Percentiles rank a stretch among this genome's conserved stretches.
Evolutionary conservation across 2,888 invertebrate genomes (phyloP).

Genomic region (Drosophila robusta): DNA sequence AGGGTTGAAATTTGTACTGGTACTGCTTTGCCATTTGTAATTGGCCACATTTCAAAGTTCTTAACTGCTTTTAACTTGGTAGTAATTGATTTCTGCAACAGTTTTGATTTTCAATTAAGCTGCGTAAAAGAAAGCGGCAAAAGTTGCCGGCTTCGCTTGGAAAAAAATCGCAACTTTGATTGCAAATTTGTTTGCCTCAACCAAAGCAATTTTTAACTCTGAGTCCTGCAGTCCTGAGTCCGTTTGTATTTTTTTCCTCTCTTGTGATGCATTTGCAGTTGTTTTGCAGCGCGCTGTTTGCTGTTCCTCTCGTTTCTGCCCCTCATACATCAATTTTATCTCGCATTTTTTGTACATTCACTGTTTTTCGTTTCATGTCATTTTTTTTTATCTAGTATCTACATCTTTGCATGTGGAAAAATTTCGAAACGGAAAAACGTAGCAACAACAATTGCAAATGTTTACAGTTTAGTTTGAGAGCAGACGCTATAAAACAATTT

Average conservation of each 20-base stretch:
- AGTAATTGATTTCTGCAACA: constrained; percentile 71
- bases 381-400: constrained; percentile 7
- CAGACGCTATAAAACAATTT: constrained; percentile 37
- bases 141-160: constrained; percentile 24
- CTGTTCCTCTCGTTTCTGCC: constrained; percentile 4
- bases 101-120: constrained; percentile 60
- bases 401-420: constrained; percentile 28
- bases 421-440: constrained; percentile 22
- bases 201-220: constrained; percentile 36
- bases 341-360: constrained; percentile 8
- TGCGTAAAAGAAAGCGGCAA: constrained; percentile 9
- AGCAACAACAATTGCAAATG: too few relatives aligned
- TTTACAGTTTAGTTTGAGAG: constrained; percentile 41
- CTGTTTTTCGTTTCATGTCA: not conserved
- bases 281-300: constrained; percentile 24
- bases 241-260: constrained; percentile 11
- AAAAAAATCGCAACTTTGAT: constrained; percentile 71
- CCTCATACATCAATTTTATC: not conserved
- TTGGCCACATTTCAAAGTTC: constrained; percentile 38
- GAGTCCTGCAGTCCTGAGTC: too few relatives aligned
- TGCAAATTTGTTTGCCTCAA: constrained; percentile 69
- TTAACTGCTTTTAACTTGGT: constrained; percentile 20
- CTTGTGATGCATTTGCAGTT: constrained; percentile 17
- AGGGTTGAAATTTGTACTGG: constrained; percentile 4
- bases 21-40: constrained; percentile 36